phyloP scores from a whole-genome alignment of 2,888 invertebrate species.

The Apomyelois bistriatella region DNA sequence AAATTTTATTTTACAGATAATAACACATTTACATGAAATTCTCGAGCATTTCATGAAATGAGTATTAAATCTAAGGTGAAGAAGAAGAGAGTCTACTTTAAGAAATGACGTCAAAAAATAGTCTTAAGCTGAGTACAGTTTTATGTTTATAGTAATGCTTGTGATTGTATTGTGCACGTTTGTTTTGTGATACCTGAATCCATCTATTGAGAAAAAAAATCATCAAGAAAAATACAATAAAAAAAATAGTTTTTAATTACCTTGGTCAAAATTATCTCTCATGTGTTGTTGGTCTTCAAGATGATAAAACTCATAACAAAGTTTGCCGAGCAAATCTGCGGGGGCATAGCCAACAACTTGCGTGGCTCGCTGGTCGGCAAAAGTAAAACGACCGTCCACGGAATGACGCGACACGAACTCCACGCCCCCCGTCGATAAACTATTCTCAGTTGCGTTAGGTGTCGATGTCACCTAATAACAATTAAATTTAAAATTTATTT shows the following conservation, averaged over 20 bases:
- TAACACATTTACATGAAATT: no score
- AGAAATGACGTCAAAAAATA: no score
- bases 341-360: conserved; percentile 95
- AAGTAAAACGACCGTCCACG: conserved; percentile 98
- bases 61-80: no score
- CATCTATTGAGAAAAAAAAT: no score
- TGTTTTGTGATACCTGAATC: no score
- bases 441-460: conserved; percentile 93
- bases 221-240: background rate
- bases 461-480: conserved; percentile 89
- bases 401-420: conserved; percentile 99
- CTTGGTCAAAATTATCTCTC: conserved; percentile 98
- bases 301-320: conserved; percentile 98
- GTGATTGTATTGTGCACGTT: no score
- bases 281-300: conserved; percentile 98
- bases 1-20: no score
- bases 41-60: no score
- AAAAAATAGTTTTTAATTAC: conserved; percentile 55
- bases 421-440: conserved; percentile 87
- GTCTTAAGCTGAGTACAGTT: no score
- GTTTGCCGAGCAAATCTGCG: conserved; percentile 95
- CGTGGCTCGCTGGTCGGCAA: conserved; percentile 98
- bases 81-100: no score
- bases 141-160: no score
- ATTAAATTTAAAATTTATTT: background rate